Evolutionary conservation across 2,113 vertebrate genomes (phyloP).

Genomic region (Trochalopteron elliotii): DNA sequence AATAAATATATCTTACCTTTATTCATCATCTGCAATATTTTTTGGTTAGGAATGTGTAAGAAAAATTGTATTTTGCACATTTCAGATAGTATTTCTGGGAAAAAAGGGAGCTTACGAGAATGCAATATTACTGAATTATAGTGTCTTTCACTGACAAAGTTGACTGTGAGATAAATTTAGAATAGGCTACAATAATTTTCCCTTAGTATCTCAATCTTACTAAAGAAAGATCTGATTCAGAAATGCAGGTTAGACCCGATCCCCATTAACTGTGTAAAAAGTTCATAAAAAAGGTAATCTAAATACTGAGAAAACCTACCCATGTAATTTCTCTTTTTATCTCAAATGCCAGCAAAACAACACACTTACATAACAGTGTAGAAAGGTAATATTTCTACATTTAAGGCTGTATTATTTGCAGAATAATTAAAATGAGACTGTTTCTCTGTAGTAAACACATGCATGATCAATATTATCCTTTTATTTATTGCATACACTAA

Average conservation of each 20-base stretch:
- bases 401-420: not conserved
- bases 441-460: not conserved
- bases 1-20: not conserved
- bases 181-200: not conserved
- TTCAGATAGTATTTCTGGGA: not conserved
- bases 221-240: not conserved
- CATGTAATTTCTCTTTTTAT: not conserved
- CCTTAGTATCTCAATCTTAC: not conserved
- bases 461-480: not conserved
- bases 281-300: not conserved
- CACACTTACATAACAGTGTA: not conserved
- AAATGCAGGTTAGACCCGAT: not conserved
- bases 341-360: not conserved
- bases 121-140: conserved; percentile 20
- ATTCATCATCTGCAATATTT: not conserved
- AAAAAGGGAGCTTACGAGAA: not conserved
- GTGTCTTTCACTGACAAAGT: not conserved
- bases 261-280: not conserved
- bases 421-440: not conserved
- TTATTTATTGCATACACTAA: not conserved
- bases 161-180: conserved; percentile 15
- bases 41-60: not conserved
- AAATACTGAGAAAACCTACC: not conserved
- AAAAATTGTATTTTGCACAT: not conserved
- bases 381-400: not conserved